phyloP scores from a whole-genome alignment of 2,888 invertebrate species.

The Idaea straminata region DNA sequence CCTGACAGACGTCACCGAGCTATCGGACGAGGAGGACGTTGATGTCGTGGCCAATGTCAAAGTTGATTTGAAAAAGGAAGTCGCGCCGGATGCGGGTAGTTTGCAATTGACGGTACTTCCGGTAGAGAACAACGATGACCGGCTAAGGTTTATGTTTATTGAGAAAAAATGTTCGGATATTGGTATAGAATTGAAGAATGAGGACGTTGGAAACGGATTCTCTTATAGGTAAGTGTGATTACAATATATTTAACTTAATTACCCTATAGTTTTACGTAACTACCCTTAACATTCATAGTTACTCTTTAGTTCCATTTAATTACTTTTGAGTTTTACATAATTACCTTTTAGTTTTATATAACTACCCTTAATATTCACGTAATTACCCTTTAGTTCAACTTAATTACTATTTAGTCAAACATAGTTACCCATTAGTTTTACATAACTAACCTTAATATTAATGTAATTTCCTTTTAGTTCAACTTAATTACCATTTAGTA shows the following conservation, averaged over 20 bases:
- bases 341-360: too few relatives aligned
- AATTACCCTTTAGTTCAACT: too few relatives aligned
- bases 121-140: slow-evolving; percentile 51
- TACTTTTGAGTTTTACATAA: too few relatives aligned
- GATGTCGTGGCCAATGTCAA: slow-evolving; percentile 33
- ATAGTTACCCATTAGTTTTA: too few relatives aligned
- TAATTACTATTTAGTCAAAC: too few relatives aligned
- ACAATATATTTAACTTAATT: not conserved
- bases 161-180: slow-evolving; percentile 64
- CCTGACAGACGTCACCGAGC: slow-evolving; percentile 21
- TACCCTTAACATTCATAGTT: too few relatives aligned
- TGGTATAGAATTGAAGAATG: slow-evolving; percentile 65
- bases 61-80: slow-evolving; percentile 37
- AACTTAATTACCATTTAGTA: too few relatives aligned
- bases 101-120: slow-evolving; percentile 43
- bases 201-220: slow-evolving; percentile 64
- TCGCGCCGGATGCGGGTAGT: slow-evolving; percentile 15
- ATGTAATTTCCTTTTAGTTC: too few relatives aligned
- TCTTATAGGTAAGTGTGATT: slow-evolving; percentile 58
- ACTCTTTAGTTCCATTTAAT: too few relatives aligned
- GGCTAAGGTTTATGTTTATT: slow-evolving; percentile 55
- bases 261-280: not conserved
- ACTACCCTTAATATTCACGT: too few relatives aligned
- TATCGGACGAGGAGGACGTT: slow-evolving; percentile 64
- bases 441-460: too few relatives aligned